Percentiles rank a stretch among this genome's conserved stretches.
These are phyloP conservation scores for Pagetopsis macropterus DNA, from an alignment of 2,797 vertebrate genomes.

Conservation along the genomic window DNA sequence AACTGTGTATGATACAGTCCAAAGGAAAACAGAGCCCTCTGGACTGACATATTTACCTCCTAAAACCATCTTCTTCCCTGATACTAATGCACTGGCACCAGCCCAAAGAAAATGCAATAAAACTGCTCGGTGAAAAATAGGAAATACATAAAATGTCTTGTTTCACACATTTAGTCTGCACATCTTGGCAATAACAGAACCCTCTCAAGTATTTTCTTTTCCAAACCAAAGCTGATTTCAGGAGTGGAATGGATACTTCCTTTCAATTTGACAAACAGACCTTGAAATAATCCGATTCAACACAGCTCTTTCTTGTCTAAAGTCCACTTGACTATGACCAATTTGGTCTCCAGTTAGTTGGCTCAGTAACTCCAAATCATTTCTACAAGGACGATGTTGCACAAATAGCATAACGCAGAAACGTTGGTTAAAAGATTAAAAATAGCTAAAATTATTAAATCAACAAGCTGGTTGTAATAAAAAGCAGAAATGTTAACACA, in stretches of 20 bases:
- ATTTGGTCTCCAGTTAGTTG: constrained; percentile 26
- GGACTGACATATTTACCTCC: neutral
- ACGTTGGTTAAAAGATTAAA: neutral
- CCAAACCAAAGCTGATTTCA: constrained; percentile 26
- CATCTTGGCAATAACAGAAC: constrained; percentile 42
- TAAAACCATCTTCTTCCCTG: constrained; percentile 29
- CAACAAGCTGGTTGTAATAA: neutral
- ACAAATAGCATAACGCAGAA: neutral
- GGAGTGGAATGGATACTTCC: constrained; percentile 19
- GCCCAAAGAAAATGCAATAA: constrained; percentile 60
- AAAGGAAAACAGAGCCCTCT: neutral
- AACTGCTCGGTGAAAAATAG: constrained; percentile 56
- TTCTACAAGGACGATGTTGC: constrained; percentile 8
- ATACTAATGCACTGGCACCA: constrained; percentile 32
- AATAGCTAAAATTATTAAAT: neutral
- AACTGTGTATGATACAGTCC: too few relatives aligned
- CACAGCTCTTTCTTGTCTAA: constrained; percentile 30
- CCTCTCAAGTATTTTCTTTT: constrained; percentile 29
- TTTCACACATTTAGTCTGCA: constrained; percentile 25
- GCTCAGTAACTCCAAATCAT: constrained; percentile 3
- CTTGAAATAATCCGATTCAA: constrained; percentile 42
- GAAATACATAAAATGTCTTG: constrained; percentile 52
- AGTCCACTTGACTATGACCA: constrained; percentile 39
- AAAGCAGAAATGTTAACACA: neutral
- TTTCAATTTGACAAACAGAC: constrained; percentile 53